phyloP scores from a whole-genome alignment of 2,113 vertebrate genomes.

The Macroglossus sobrinus region DNA sequence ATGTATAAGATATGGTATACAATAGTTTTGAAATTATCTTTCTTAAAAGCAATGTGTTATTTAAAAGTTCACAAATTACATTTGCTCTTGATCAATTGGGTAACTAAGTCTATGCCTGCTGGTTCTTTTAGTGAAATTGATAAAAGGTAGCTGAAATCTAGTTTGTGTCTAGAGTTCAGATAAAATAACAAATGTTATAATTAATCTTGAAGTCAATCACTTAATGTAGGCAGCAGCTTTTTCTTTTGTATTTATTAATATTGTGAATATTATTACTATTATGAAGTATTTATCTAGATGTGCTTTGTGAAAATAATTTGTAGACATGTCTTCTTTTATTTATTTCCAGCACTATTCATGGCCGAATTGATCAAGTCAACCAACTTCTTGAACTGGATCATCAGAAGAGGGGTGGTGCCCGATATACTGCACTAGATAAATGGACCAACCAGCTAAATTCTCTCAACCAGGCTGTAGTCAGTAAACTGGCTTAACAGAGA shows the following conservation, averaged over 20 bases:
- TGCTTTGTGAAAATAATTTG: background rate
- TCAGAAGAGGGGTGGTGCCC: constrained; percentile 97
- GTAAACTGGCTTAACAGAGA: constrained; percentile 96
- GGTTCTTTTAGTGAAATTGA: background rate
- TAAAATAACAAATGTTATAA: background rate
- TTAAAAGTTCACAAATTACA: background rate
- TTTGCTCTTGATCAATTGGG: background rate
- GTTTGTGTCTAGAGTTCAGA: constrained; percentile 32
- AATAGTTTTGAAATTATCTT: background rate
- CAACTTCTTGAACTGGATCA: constrained; percentile 99
- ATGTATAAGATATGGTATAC: background rate
- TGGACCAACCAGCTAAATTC: constrained; percentile 99
- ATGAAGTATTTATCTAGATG: background rate
- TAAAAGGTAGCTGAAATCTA: background rate
- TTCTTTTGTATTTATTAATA: background rate
- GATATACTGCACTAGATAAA: constrained; percentile 99
- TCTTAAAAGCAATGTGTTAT: background rate
- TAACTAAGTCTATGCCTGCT: background rate
- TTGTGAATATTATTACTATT: background rate
- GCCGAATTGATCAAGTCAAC: constrained; percentile 96
- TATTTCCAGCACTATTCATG: constrained; percentile 94
- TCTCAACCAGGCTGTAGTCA: constrained; percentile 99
- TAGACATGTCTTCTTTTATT: constrained; percentile 35
- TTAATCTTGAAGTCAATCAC: background rate
- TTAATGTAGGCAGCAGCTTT: background rate